Percentiles rank a stretch among this genome's conserved stretches.
Conservation (phyloP, 53 echinoderm and acorn worm genomes). For the Pentamera pediparva region DNA sequence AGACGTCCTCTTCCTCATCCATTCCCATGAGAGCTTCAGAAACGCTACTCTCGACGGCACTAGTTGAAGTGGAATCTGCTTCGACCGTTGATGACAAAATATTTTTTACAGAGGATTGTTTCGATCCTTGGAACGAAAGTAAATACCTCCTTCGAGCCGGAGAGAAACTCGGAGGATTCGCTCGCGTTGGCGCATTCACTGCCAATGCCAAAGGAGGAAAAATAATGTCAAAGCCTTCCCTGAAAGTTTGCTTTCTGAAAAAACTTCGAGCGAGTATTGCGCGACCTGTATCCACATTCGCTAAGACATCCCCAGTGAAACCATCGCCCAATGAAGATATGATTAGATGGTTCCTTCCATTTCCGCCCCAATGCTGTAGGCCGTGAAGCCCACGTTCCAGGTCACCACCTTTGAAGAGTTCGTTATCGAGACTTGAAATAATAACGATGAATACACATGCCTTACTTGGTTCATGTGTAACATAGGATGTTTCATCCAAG, state of each 20-base stretch:
- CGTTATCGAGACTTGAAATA: constrained; percentile 42
- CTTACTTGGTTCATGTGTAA: constrained; percentile 74
- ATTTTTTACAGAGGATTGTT: constrained; percentile 34
- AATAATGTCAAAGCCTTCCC: constrained; percentile 80
- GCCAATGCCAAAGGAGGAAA: constrained; percentile 59
- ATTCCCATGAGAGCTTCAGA: constrained; percentile 29
- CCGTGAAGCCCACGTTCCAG: constrained; percentile 67
- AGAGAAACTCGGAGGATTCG: constrained; percentile 46
- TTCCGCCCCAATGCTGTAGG: constrained; percentile 79
- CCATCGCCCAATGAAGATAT: constrained; percentile 61
- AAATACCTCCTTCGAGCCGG: constrained; percentile 81
- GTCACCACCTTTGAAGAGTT: constrained; percentile 54
- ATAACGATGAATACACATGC: constrained; percentile 86
- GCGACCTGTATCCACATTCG: constrained; percentile 80
- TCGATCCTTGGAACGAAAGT: constrained; percentile 77
- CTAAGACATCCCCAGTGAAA: constrained; percentile 57
- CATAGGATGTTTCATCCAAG: constrained; percentile 63
- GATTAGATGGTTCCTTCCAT: constrained; percentile 89
- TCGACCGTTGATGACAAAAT: constrained; percentile 24
- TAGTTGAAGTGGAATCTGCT: constrained; percentile 42
- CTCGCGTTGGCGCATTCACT: constrained; percentile 49
- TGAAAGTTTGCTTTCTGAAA: constrained; percentile 58
- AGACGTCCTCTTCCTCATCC: constrained; percentile 63
- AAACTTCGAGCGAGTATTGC: constrained; percentile 82
- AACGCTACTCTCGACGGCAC: constrained; percentile 40